Base-by-base conservation (phyloP, 2,797 vertebrate genomes). In the Alectoris magna region DNA sequence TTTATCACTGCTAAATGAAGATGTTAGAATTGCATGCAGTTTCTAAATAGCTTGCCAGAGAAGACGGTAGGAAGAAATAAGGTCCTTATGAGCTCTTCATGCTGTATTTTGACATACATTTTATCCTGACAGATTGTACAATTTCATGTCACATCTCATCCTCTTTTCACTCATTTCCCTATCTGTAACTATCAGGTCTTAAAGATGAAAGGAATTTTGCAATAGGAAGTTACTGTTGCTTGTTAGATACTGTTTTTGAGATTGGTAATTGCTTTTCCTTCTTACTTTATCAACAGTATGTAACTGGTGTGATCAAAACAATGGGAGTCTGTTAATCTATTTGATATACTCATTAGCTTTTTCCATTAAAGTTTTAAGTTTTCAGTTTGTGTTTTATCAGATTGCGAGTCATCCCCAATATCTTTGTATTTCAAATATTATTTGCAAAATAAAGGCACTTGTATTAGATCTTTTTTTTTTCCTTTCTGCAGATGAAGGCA, bases 401-500 rank as follows among this genome's bases (percentile, higher is more conserved):
- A 68, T 80, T 77, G 31, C 12, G 68, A 56, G 6, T 41, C 36
- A 74, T 51, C 11, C 11, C n/a, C 41, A 58, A 3, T 74, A 11
- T 39, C 73, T 74, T 62, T 56, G 9, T 62, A 49, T 91, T 91
- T 90, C 56, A 69, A n/a, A 3, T 41, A 4, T n/a, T 87, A 27
- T 44, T 87, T 88, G 15, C 9, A 85, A 74, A 93, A 34, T 56
- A 82, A 91, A 88, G 58, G 17, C 17, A 18, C 10, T 88, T 87
- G 67, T 75, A 56, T 88, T 93, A 73, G 66, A 87, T 43, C 51
- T 73, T 69, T 84, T 79, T 68, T 4, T n/a, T 34, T 21, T 19
- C 9, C 39, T 92, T 78, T 53, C 9, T 82, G 62, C 62, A 98
- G 98, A 98, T 97, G 98, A 98, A 93, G 98, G 98, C 96, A 98